Evolutionary conservation across 2,797 vertebrate species (phyloP), one percentile per base, ranked within the genome.

Genomic region (Enteromius trimaculatus): DNA sequence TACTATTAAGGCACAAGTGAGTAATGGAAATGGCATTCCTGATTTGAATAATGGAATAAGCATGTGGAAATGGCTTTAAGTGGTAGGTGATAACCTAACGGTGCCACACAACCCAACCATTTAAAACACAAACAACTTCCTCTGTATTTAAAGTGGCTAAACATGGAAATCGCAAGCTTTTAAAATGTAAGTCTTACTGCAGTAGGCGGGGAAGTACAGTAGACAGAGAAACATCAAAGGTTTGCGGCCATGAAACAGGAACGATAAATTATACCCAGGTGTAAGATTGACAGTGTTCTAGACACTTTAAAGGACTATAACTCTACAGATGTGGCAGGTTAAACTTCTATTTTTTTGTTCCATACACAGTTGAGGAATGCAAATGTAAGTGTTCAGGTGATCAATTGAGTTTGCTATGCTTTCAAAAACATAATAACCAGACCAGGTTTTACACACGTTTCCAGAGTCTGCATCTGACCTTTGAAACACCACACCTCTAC

Each of bases 241-340:
- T 39, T 16, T 76, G 47, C 29, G 8, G 74, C 51, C 29, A 1
- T 66, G 26, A 79, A 72, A 82, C 39, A 71, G 39, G 4, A 79
- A 68, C 6, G 10, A 16, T 49, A 37, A 76, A 81, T 79, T 34
- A 62, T n/a, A 69, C 79, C 58, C 68, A 55, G 74, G 65, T 78
- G 55, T 53, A 65, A 47, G 8, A 34, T 13, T 53, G 37, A 70
- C 69, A 51, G 5, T 69, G 10, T 77, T 76, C 6, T 55, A 70
- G 51, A 77, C 16, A 49, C 21, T 85, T 47, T 81, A 66, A 71
- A 70, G 34, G 26, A 71, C 47, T 53, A 79, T 74, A 69, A 86
- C 49, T 83, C 69, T 58, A 51, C 65, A 75, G 37, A 82, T 72
- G 49, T 44, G 72, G 51, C n/a, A 60, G 58, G 34, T 55, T 62